phyloP scores from a whole-genome alignment of 2,113 vertebrate species.

The Hyaena hyaena region DNA sequence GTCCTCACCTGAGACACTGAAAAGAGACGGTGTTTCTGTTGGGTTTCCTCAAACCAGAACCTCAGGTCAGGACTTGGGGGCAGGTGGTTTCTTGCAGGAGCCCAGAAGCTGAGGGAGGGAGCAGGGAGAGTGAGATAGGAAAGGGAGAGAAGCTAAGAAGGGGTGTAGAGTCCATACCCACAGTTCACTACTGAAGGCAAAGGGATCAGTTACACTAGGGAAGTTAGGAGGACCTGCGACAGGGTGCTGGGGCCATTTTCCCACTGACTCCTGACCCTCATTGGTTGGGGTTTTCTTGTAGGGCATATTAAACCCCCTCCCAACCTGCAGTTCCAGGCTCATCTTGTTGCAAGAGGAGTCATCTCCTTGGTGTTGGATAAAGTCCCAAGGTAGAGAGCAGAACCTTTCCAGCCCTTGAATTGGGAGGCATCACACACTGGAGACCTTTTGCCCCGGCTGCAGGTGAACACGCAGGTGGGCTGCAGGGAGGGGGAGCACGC shows the following conservation, averaged over 20 bases:
- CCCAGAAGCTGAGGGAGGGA: background rate
- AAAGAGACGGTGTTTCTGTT: background rate
- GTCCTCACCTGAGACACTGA: background rate
- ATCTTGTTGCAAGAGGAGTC: background rate
- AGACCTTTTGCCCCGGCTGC: background rate
- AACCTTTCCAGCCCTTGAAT: background rate
- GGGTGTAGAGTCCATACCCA: background rate
- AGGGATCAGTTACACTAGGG: background rate
- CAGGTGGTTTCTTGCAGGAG: background rate
- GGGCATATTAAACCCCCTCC: background rate
- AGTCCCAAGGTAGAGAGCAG: background rate
- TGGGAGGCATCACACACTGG: rapidly evolving
- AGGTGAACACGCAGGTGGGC: background rate
- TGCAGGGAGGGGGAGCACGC: rapidly evolving
- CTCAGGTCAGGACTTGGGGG: background rate
- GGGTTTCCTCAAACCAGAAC: background rate
- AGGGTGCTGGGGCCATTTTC: background rate
- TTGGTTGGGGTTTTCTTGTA: too few relatives aligned
- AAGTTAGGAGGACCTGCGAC: background rate
- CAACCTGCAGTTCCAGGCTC: background rate
- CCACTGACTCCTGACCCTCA: background rate
- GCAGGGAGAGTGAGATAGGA: background rate
- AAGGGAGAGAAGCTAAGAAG: background rate
- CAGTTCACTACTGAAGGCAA: background rate
- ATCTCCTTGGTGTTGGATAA: background rate